Base-by-base conservation (phyloP, 2,113 vertebrate species). In the Thunnus thynnus region DNA sequence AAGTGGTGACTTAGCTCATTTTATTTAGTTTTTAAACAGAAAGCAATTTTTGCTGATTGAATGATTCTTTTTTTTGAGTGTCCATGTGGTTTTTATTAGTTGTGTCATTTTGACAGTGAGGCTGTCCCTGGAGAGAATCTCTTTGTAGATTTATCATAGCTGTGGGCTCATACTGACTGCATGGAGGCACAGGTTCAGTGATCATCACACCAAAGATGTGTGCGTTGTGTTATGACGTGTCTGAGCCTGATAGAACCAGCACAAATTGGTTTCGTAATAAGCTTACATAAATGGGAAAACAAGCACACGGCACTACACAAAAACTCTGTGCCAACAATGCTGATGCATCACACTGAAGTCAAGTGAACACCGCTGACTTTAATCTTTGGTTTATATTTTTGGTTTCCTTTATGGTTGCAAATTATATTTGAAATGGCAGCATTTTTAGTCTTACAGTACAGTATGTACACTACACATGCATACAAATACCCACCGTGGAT, bases 201-300 rank as follows among this genome's bases (percentile, higher is more conserved):
- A 71, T 70, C 55, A 60, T 65, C 50, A 54, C 69, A 58, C 41
- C 36, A 67, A 62, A 74, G 50, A 32, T 73, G 46, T 47, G 63
- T 60, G 55, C 51, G 58, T 57, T 60, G 2, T 57, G 58, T 17
- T 77, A 13, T 76, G 81, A 63, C 3, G 13, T 47, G 71, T 78
- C 57, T 25, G 20, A 60, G 51, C 72, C 76, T 69, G 30, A 81
- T 47, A 11, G 18, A 16, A 76, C 22, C 3, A 30, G n/a, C 22
- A 5, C 71, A 66, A 76, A 84, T 82, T 68, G 66, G 72, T 87
- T 90, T 89, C 9, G 6, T 72, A 84, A 88, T 65, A 62, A 70
- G 65, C 58, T 91, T 91, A 81, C 41, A 52, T 84, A 87, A 89
- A 87, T 50, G 58, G 56, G n/a, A 65, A 72, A 66, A 74, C 11